These are phyloP conservation scores for Cheilinus undulatus DNA, from an alignment of 2,113 vertebrate species.

Conservation along the genomic window DNA sequence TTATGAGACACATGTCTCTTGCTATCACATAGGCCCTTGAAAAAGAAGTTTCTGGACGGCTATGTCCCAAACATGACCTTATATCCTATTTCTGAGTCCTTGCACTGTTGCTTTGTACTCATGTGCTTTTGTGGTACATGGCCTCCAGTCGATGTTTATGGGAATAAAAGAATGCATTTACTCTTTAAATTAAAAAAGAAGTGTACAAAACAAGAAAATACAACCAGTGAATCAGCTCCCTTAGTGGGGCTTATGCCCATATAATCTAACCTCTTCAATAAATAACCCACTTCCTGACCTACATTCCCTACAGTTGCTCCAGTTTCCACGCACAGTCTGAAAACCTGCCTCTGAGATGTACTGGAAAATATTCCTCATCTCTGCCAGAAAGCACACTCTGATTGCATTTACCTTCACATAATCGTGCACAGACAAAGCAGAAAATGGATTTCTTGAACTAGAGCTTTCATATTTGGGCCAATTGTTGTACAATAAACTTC, in stretches of 20 bases:
- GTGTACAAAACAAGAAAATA: neutral
- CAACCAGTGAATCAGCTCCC: neutral
- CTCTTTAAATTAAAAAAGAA: neutral
- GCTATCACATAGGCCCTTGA: neutral
- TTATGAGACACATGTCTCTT: too few species aligned
- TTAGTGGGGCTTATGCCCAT: neutral
- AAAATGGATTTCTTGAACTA: neutral
- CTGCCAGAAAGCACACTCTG: neutral
- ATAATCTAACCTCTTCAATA: neutral
- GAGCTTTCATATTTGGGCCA: neutral
- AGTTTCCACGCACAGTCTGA: neutral
- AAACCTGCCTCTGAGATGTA: neutral
- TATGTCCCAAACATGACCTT: neutral
- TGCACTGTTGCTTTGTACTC: neutral
- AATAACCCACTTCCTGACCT: neutral
- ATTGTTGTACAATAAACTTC: neutral
- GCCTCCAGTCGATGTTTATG: neutral
- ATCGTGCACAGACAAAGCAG: neutral
- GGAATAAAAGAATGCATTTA: neutral
- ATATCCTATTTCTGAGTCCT: neutral
- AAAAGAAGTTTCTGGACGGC: neutral
- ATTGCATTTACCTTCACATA: neutral
- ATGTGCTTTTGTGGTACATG: neutral
- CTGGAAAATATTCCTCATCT: neutral
- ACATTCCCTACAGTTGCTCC: conserved; percentile 3